These are phyloP conservation scores for Resseliella maxima DNA, from an alignment of 2,888 invertebrate genomes.

Conservation along the genomic window DNA sequence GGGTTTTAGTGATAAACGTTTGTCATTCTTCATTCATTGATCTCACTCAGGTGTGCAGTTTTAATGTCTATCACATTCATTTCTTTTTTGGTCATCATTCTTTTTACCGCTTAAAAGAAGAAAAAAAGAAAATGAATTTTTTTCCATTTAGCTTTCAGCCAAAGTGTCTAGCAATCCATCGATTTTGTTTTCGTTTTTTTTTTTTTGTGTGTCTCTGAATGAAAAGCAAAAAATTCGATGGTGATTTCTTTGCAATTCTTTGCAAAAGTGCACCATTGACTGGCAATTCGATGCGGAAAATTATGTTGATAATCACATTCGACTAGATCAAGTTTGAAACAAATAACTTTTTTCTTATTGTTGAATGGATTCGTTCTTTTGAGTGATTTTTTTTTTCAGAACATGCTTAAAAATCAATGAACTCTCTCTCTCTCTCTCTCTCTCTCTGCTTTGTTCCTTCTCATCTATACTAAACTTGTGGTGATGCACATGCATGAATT, in stretches of 20 bases:
- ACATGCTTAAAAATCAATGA: constrained; percentile 3
- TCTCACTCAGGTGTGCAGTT: constrained; percentile 53
- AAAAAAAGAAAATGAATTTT: background rate
- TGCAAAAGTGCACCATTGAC: background rate
- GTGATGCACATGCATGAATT: background rate
- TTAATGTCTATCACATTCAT: constrained; percentile 25
- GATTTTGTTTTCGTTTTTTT: background rate
- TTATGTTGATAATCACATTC: background rate
- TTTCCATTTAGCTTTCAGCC: background rate
- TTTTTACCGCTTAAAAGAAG: background rate
- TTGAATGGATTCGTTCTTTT: background rate
- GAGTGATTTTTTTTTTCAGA: background rate
- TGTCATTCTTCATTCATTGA: constrained; percentile 55
- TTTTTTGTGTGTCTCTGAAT: background rate
- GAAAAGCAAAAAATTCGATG: background rate
- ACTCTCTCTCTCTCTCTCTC: too few species aligned
- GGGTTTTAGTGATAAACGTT: constrained; percentile 40
- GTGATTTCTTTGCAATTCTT: constrained; percentile 15
- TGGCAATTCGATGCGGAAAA: background rate
- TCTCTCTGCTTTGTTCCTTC: background rate
- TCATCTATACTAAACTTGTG: background rate
- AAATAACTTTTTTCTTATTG: background rate
- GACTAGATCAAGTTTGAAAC: background rate
- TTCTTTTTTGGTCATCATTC: background rate
- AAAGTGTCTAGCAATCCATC: constrained; percentile 37